Evolutionary conservation across 2,113 vertebrate genomes (phyloP).

Genomic region (Labeo rohita): DNA sequence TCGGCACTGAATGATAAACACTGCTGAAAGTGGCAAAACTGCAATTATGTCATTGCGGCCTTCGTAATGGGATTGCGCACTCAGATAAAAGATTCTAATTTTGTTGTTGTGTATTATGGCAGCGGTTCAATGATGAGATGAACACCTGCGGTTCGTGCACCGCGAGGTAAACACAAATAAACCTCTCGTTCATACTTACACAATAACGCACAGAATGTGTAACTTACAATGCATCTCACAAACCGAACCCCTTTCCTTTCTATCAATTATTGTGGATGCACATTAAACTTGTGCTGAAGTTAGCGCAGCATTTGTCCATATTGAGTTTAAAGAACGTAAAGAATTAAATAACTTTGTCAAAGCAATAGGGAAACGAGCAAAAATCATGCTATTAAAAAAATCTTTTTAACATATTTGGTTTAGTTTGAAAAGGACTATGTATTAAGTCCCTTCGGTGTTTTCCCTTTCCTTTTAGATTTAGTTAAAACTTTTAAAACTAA

Average conservation of each 20-base stretch:
- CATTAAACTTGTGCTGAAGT: not conserved
- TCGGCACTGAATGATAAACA: conserved; percentile 74
- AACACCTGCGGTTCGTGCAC: conserved; percentile 30
- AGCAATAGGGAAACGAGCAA: not conserved
- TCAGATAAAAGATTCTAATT: conserved; percentile 43
- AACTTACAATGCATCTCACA: not conserved
- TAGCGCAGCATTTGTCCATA: not conserved
- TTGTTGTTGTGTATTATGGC: conserved; percentile 40
- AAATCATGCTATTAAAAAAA: not conserved
- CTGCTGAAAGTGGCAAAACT: conserved; percentile 72
- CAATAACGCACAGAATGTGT: not conserved
- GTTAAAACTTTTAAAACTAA: not conserved
- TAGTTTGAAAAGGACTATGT: not conserved
- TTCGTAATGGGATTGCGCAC: conserved; percentile 28
- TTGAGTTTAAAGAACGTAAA: not conserved
- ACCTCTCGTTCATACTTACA: not conserved
- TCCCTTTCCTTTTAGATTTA: not conserved
- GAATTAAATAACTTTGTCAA: not conserved
- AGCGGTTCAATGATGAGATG: conserved; percentile 34
- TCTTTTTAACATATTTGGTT: not conserved
- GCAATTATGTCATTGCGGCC: conserved; percentile 75
- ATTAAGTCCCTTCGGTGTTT: not conserved
- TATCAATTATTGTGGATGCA: not conserved
- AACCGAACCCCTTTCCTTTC: not conserved
- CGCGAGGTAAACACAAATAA: conserved; percentile 2